phyloP scores from a whole-genome alignment of 1,140 invertebrate species.

The Samia ricini region DNA sequence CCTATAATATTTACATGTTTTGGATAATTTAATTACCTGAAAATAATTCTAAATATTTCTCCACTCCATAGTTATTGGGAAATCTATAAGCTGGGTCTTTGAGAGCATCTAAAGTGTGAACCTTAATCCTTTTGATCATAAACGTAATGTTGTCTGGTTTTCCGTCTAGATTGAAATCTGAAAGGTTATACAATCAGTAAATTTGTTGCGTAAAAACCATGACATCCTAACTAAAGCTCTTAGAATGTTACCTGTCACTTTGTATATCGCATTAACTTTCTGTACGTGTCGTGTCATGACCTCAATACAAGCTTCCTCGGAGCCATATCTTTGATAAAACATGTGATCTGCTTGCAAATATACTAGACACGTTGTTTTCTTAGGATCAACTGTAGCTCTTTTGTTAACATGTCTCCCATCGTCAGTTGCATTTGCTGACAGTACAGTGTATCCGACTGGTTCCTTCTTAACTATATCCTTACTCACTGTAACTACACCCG shows the following conservation, averaged over 20 bases:
- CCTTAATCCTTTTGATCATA: constrained; percentile 97
- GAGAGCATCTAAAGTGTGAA: constrained; percentile 90
- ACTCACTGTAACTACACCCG: constrained; percentile 75
- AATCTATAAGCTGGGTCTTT: constrained; percentile 92
- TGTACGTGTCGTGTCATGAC: constrained; percentile 97
- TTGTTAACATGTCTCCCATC: constrained; percentile 82
- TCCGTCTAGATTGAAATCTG: constrained; percentile 96
- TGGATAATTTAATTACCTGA: constrained; percentile 83
- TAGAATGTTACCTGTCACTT: constrained; percentile 85
- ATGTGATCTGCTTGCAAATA: constrained; percentile 97
- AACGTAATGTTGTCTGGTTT: constrained; percentile 95
- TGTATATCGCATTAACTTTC: constrained; percentile 95
- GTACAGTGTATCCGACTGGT: constrained; percentile 66
- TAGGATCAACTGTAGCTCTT: constrained; percentile 86
- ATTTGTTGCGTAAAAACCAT: neutral
- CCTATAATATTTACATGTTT: too few species aligned
- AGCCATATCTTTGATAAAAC: constrained; percentile 94
- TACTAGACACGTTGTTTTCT: constrained; percentile 91
- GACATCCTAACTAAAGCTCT: constrained; percentile 7
- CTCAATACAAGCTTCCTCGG: constrained; percentile 96
- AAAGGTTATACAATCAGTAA: constrained; percentile 47
- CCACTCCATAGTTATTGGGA: constrained; percentile 95
- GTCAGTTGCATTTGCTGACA: constrained; percentile 77
- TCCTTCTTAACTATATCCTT: constrained; percentile 74
- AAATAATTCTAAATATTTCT: constrained; percentile 95